These are phyloP conservation scores for Zingel zingel DNA, from an alignment of 2,113 vertebrate genomes.

Conservation along the genomic window DNA sequence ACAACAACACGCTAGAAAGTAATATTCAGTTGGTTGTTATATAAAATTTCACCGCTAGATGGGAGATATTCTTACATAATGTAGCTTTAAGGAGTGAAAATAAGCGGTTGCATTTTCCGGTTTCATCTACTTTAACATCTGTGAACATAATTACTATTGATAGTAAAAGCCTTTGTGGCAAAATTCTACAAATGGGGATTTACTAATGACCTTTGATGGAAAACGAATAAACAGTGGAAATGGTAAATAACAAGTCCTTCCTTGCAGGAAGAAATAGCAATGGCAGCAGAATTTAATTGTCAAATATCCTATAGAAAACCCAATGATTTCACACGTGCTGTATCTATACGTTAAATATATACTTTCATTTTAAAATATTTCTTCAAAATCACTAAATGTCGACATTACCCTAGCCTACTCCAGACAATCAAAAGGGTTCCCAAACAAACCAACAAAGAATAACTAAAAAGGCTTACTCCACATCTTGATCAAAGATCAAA, in stretches of 20 bases:
- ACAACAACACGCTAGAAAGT: too few species aligned
- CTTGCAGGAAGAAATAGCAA: constrained; percentile 20
- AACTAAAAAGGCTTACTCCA: constrained; percentile 16
- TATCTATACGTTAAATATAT: not conserved
- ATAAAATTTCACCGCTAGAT: too few species aligned
- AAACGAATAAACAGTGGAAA: constrained; percentile 30
- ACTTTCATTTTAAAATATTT: constrained; percentile 25
- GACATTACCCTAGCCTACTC: not conserved
- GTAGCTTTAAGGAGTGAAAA: not conserved
- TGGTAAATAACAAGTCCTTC: constrained; percentile 26
- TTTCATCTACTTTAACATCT: constrained; percentile 41
- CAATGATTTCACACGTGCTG: constrained; percentile 4
- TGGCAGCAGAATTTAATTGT: not conserved
- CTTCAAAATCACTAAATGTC: not conserved
- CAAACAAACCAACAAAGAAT: constrained; percentile 29
- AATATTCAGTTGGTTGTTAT: too few species aligned
- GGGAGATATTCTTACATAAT: too few species aligned
- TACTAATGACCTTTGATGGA: constrained; percentile 56
- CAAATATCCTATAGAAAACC: not conserved
- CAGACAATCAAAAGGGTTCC: constrained; percentile 23
- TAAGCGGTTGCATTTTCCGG: constrained; percentile 21
- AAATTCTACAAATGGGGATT: constrained; percentile 30
- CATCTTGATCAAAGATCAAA: constrained; percentile 44
- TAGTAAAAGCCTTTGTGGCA: constrained; percentile 29
- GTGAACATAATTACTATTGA: constrained; percentile 35